Evolutionary conservation across 2,113 vertebrate genomes (phyloP).

Genomic region (Catharus minimus): DNA sequence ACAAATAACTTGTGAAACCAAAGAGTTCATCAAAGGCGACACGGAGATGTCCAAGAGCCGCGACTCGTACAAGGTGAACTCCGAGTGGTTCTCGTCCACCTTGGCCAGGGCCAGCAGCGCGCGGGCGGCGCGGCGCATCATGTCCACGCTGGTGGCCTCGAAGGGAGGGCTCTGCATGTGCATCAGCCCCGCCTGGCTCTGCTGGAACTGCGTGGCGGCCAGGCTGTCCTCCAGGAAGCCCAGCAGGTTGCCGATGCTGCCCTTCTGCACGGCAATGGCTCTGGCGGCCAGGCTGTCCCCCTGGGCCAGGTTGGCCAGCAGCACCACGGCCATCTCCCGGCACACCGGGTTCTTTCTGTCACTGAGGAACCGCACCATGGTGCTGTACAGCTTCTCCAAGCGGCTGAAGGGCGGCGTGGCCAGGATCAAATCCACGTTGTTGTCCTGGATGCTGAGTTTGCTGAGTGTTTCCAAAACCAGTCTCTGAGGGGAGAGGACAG

Average conservation of each 20-base stretch:
- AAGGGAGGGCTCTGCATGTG: slow-evolving; percentile 96
- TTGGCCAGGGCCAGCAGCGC: slow-evolving; percentile 96
- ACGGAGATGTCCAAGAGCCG: slow-evolving; percentile 98
- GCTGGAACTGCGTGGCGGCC: slow-evolving; percentile 96
- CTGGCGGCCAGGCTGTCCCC: slow-evolving; percentile 94
- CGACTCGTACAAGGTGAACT: slow-evolving; percentile 99
- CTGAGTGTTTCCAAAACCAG: slow-evolving; percentile 98
- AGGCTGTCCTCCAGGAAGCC: slow-evolving; percentile 98
- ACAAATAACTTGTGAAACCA: slow-evolving; percentile 99
- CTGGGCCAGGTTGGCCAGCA: slow-evolving; percentile 98
- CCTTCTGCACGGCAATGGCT: slow-evolving; percentile 95
- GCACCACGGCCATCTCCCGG: slow-evolving; percentile 98
- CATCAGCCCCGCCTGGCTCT: slow-evolving; percentile 92
- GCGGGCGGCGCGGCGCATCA: slow-evolving; percentile 97
- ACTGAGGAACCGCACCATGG: slow-evolving; percentile 94
- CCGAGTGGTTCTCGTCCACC: slow-evolving; percentile 98
- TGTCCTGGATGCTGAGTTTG: slow-evolving; percentile 99
- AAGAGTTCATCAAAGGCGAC: slow-evolving; percentile 97
- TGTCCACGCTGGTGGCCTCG: slow-evolving; percentile 98
- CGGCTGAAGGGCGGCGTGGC: slow-evolving; percentile 95
- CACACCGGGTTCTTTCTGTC: slow-evolving; percentile 97
- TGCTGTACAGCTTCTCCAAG: slow-evolving; percentile 95
- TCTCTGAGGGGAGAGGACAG: slow-evolving; percentile 96
- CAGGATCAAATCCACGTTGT: slow-evolving; percentile 98
- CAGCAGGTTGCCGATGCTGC: slow-evolving; percentile 95